Evolutionary conservation across 2,888 invertebrate genomes (phyloP).

Genomic region (Sminthurinus aureus): DNA sequence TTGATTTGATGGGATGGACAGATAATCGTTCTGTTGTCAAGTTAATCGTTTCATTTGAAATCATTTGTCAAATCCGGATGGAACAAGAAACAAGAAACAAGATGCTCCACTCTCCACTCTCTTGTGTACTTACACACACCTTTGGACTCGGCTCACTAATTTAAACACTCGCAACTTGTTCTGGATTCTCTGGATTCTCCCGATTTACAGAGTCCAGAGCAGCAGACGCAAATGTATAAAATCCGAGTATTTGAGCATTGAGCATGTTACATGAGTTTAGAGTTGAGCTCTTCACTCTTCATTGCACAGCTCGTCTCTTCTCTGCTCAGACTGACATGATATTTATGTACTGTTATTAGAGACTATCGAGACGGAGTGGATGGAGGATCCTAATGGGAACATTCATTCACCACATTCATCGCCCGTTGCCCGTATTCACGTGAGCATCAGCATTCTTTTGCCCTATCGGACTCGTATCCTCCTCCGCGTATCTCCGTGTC

Average conservation of each 20-base stretch:
- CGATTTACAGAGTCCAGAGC: neutral
- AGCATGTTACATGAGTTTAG: too few species aligned
- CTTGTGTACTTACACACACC: too few species aligned
- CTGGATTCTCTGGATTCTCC: neutral
- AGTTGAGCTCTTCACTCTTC: too few species aligned
- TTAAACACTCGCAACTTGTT: neutral
- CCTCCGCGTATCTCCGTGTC: neutral
- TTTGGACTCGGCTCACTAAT: slow-evolving; percentile 1
- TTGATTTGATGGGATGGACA: slow-evolving; percentile 36
- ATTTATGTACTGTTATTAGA: neutral
- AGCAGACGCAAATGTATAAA: too few species aligned
- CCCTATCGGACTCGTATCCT: slow-evolving; percentile 26
- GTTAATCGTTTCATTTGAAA: slow-evolving; percentile 50
- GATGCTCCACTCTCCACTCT: slow-evolving; percentile 25
- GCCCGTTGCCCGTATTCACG: neutral
- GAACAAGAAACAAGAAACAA: neutral
- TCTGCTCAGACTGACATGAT: neutral
- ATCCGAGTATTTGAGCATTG: too few species aligned
- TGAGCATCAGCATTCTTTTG: neutral
- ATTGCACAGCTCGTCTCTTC: too few species aligned
- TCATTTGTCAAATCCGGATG: slow-evolving; percentile 57
- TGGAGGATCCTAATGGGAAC: neutral
- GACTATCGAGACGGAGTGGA: neutral
- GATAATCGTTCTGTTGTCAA: slow-evolving; percentile 54
- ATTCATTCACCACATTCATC: slow-evolving; percentile 3